These are phyloP conservation scores for Passer montanus DNA, from an alignment of 2,113 vertebrate species.

Conservation along the genomic window DNA sequence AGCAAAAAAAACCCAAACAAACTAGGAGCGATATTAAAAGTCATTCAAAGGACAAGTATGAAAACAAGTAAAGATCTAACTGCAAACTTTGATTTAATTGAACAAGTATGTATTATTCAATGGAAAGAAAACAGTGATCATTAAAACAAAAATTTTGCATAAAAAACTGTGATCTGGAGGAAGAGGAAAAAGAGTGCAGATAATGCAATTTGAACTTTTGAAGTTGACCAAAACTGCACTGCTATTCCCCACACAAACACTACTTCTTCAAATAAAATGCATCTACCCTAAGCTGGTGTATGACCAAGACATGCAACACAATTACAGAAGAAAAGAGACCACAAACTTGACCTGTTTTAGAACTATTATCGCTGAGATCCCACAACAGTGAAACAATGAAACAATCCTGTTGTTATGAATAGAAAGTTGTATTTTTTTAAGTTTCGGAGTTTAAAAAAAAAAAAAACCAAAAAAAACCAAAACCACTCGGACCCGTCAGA, in stretches of 20 bases:
- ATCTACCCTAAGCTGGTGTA: neutral
- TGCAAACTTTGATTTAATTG: neutral
- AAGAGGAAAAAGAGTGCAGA: too few relatives aligned
- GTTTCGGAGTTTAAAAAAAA: too few relatives aligned
- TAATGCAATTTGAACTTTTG: neutral
- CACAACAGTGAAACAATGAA: neutral
- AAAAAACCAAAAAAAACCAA: too few relatives aligned
- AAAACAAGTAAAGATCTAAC: neutral
- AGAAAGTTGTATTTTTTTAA: too few relatives aligned
- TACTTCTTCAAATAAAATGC: neutral
- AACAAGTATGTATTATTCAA: neutral
- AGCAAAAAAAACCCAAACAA: neutral
- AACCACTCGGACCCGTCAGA: too few relatives aligned
- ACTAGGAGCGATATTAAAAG: accelerated
- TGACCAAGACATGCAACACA: neutral
- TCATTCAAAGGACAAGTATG: neutral
- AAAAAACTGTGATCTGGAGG: neutral
- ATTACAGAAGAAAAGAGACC: neutral
- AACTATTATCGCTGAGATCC: neutral
- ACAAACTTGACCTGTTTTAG: neutral
- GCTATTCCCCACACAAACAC: neutral
- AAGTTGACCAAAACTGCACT: neutral
- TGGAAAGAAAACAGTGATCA: neutral
- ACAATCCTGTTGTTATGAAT: neutral
- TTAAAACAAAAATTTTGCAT: neutral